phyloP scores from a whole-genome alignment of 2,888 invertebrate genomes.

The Drosophila kuntzei region DNA sequence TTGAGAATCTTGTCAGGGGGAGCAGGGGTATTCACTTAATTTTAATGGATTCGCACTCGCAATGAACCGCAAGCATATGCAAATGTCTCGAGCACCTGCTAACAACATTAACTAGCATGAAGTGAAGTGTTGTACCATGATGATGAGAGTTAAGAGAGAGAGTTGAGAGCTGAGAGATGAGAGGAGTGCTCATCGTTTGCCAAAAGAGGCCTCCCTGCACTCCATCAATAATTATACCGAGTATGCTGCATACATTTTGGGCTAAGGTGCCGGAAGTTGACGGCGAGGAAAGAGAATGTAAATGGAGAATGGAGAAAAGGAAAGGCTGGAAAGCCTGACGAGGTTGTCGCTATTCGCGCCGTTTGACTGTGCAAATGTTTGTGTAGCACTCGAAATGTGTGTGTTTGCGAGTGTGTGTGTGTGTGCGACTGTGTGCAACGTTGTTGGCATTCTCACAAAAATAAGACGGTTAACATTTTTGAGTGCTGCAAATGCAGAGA shows the following conservation, averaged over 20 bases:
- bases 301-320: neutral
- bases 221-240: constrained; percentile 76
- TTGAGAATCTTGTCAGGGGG: constrained; percentile 5
- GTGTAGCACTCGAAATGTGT: constrained; percentile 68
- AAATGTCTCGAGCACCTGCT: constrained; percentile 81
- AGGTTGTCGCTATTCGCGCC: constrained; percentile 42
- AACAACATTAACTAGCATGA: constrained; percentile 75
- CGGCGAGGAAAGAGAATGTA: neutral
- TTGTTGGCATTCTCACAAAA: constrained; percentile 48
- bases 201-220: constrained; percentile 47
- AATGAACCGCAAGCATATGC: constrained; percentile 79
- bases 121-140: constrained; percentile 43
- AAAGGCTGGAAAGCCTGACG: neutral
- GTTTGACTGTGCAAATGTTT: constrained; percentile 79
- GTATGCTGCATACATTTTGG: constrained; percentile 74
- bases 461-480: constrained; percentile 75
- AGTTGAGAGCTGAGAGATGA: neutral
- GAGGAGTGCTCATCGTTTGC: constrained; percentile 58
- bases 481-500: constrained; percentile 57
- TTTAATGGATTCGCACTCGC: constrained; percentile 81
- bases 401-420: constrained; percentile 16
- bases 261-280: constrained; percentile 21
- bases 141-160: neutral
- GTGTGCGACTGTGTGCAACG: constrained; percentile 22
- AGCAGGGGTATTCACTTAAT: constrained; percentile 58